A percentile compares a stretch with the other conserved stretches of the same genome.
Conservation (phyloP, 2,797 vertebrate species). For the Hippoglossus hippoglossus region DNA sequence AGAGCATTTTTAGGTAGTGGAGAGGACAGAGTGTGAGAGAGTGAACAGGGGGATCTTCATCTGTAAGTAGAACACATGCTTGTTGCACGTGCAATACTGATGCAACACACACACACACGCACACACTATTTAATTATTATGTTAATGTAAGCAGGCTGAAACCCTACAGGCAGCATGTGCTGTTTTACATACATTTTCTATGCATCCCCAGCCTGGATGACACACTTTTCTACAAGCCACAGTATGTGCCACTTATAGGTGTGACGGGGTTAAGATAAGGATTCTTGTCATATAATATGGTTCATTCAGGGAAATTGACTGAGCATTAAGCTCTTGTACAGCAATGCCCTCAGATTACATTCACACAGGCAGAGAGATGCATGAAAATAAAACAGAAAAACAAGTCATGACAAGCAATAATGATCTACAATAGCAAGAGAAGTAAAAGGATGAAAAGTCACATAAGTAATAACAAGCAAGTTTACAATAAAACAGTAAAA, state of each 20-base stretch:
- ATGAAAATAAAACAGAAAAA: too few species aligned
- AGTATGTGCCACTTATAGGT: not conserved
- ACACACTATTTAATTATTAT: slow-evolving; percentile 55
- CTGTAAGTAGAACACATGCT: slow-evolving; percentile 56
- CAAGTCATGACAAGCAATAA: too few species aligned
- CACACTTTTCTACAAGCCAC: not conserved
- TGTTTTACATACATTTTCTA: slow-evolving; percentile 35
- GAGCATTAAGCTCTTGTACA: too few species aligned
- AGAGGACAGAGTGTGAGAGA: not conserved
- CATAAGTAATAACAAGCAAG: too few species aligned
- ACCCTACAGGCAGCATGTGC: slow-evolving; percentile 42
- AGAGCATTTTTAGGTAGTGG: not conserved
- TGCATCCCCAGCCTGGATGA: slow-evolving; percentile 12
- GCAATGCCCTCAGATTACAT: too few species aligned
- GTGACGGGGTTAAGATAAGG: not conserved
- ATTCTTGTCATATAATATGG: not conserved
- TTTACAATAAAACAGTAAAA: too few species aligned
- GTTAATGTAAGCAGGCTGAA: slow-evolving; percentile 64
- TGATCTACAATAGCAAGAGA: too few species aligned
- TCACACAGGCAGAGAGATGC: too few species aligned
- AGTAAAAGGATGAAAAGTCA: too few species aligned
- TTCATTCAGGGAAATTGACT: too few species aligned
- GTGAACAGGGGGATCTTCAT: slow-evolving; percentile 24
- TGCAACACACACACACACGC: slow-evolving; percentile 18
- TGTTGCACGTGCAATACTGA: slow-evolving; percentile 51